Base-by-base conservation (phyloP, 2,113 vertebrate genomes). In the Mungos mungo region DNA sequence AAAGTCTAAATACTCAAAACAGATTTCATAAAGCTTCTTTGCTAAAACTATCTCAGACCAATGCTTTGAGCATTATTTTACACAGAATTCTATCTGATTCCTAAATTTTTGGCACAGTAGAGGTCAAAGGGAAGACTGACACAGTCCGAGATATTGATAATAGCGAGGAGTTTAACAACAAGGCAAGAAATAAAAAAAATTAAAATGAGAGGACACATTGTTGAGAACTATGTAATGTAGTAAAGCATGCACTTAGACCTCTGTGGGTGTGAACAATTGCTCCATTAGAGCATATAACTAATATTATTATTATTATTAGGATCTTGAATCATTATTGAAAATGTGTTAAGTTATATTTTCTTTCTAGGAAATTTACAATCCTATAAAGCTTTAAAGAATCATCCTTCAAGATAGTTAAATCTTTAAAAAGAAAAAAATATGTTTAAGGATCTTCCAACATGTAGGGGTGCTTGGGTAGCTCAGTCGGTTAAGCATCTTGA, bases 111-210 rank as follows among this genome's bases (percentile, higher is more conserved):
- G 57, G 80, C 27, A 63, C 6, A 21, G 47, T 54, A 68, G 35
- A 57, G 94, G 57, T 96, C 33, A 50, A 76, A 92, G 84, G 54
- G 65, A 81, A 87, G 7, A 16, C 50, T 96, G 93, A 12, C 57
- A 82, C 18, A 88, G 35, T 19, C 15, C 71, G 52, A 12, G 41
- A 71, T 83, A 18, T 68, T 93, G 41, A 85, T 90, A 79, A 91
- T 57, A 68, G 35, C 74, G 77, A 63, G n/a, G 72, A 82, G 31
- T 77, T 88, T 66, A 92, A 83, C 41, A 92, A 18, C 69, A 77
- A 92, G 29, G 50, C 12, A 63, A 63, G 21, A 71, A 57, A 35
- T n/a, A 77, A 71, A 90, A 76, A 90, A 93, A 29, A 33, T 63
- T 33, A 69, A 88, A 63, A 52, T 57, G 16, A 71, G 82, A 60